Evolutionary conservation across 2,888 invertebrate genomes (phyloP), one percentile per base, ranked within the genome.

Genomic region (Chydorus sphaericus): DNA sequence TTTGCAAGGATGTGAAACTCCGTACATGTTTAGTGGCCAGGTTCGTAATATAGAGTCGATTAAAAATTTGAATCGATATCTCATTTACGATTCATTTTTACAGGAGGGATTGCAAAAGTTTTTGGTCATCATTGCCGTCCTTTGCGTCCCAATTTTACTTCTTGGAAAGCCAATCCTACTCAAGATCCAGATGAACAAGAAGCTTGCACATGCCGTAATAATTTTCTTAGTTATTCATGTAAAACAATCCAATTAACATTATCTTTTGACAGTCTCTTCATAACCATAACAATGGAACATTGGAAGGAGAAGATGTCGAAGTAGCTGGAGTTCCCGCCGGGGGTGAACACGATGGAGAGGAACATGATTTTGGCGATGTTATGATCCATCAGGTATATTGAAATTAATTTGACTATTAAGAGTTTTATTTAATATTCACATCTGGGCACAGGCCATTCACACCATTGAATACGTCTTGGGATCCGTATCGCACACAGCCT

Each of bases 381-480:
- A 70, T 75, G 64, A 74, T 77, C 54, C 85, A 90, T 69, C 48
- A 48, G 37, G 52, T 49, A 49, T 28, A 28, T 18, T 2, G 20
- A 38, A 37, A 37, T 16, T 33, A 33, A 10, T 33, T 14, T 33
- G 48, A 20, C 26, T 8, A 48, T 20, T 20, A 23, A 48, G 16
- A 14, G 26, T 48, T 48, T 48, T 20, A 10, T 11, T 44, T 44
- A 44, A 44, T 20, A 7, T n/a, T 29, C 28, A 50, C 30, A 29
- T 30, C 20, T 49, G n/a, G n/a, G n/a, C n/a, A 10, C 90, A 88
- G 75, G 89, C 85, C 7, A 98, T 98, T 71, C 96, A 97, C 73
- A 97, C 97, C 1, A 97, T 98, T 69, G 98, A 98, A 75, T 98
- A 91, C 72, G 96, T 96, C 62, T 77, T 98, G 63, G 97, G 97